Percentiles rank a stretch among this genome's conserved stretches.
These are phyloP conservation scores for Leptodirus hochenwartii DNA, from an alignment of 2,888 invertebrate genomes.

Conservation along the genomic window DNA sequence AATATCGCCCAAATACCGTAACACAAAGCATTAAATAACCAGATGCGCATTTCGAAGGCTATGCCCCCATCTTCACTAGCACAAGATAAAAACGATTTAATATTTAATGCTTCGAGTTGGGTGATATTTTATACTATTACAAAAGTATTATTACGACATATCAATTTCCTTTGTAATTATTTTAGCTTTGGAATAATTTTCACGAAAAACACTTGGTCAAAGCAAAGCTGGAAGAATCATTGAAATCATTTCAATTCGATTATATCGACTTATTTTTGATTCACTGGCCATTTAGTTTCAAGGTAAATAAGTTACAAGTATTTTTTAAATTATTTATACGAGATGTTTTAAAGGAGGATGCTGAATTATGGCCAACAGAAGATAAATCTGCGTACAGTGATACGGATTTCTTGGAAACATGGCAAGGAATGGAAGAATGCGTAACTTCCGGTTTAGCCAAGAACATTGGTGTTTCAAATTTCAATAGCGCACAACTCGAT, in stretches of 20 bases:
- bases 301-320: too few species aligned
- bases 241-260: slow-evolving; percentile 18
- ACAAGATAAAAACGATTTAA: too few species aligned
- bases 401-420: slow-evolving; percentile 51
- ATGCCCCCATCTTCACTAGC: too few species aligned
- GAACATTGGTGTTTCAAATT: slow-evolving; percentile 64
- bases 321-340: too few species aligned
- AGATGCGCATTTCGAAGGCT: too few species aligned
- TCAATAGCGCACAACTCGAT: slow-evolving; percentile 49
- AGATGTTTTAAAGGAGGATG: too few species aligned
- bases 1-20: too few species aligned
- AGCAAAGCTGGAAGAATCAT: slow-evolving; percentile 22
- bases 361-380: slow-evolving; percentile 25
- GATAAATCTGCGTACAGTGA: slow-evolving; percentile 30
- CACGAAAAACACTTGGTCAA: slow-evolving; percentile 38
- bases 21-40: too few species aligned
- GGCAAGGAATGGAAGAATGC: slow-evolving; percentile 56
- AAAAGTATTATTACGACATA: too few species aligned
- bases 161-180: too few species aligned
- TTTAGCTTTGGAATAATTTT: slow-evolving; percentile 42
- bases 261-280: slow-evolving; percentile 24
- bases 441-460: slow-evolving; percentile 38
- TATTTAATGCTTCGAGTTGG: too few species aligned
- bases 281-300: slow-evolving; percentile 26
- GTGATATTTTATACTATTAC: too few species aligned